phyloP scores from a whole-genome alignment of 2,797 vertebrate species.

The Apodemus agrarius region DNA sequence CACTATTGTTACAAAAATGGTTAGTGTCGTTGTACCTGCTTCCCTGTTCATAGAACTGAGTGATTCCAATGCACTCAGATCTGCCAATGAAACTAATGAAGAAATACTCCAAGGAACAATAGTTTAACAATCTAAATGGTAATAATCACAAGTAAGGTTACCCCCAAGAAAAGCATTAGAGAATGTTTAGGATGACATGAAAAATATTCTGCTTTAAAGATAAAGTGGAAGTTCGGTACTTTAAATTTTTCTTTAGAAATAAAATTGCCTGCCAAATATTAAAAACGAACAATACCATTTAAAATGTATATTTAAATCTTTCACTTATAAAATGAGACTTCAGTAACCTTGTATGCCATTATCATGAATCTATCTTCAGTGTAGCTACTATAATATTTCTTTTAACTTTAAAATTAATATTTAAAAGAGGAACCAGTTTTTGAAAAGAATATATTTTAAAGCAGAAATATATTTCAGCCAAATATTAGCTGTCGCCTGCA shows the following conservation, averaged over 20 bases:
- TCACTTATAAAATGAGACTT: neutral
- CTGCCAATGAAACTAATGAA: constrained; percentile 8
- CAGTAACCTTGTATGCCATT: neutral
- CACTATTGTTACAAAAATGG: constrained; percentile 5
- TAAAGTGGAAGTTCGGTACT: neutral
- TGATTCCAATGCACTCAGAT: neutral
- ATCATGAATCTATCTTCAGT: neutral
- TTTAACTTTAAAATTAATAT: constrained; percentile 58
- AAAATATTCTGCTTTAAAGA: constrained; percentile 26
- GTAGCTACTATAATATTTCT: neutral
- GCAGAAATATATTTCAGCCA: constrained; percentile 44
- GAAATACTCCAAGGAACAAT: neutral
- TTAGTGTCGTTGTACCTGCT: neutral
- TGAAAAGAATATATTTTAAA: neutral
- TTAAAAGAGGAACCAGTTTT: constrained; percentile 35
- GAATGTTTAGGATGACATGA: constrained; percentile 5
- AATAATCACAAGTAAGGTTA: neutral
- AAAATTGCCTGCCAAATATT: constrained; percentile 25
- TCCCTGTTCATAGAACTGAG: neutral
- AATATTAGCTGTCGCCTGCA: neutral
- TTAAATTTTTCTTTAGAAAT: constrained; percentile 49
- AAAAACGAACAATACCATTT: constrained; percentile 27
- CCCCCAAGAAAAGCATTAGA: neutral
- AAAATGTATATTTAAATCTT: constrained; percentile 38
- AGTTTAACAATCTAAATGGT: neutral